Evolutionary conservation across 2,113 vertebrate species (phyloP).

Genomic region (crab-eating macaque (Macaca fascicularis)): T2T-MFA8v1.1 NC_088395.1:24320501-24321000

Average conservation of each 20-base stretch:
- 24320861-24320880: neutral
- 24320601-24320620: neutral
- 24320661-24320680: neutral
- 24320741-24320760: slow-evolving; percentile 11
- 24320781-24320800: slow-evolving; percentile 12
- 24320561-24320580: slow-evolving; percentile 40
- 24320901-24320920: neutral
- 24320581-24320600: neutral
- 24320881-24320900: neutral
- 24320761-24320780: slow-evolving; percentile 29
- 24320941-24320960: neutral
- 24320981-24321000: neutral
- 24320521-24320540: slow-evolving; percentile 69
- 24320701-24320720: neutral
- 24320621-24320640: slow-evolving; percentile 11
- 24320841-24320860: neutral
- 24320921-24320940: neutral
- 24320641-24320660: slow-evolving; percentile 11
- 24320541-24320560: slow-evolving; percentile 51
- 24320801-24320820: slow-evolving; percentile 7
- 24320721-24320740: neutral
- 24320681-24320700: neutral
- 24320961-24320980: neutral
- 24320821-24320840: neutral
- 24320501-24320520: slow-evolving; percentile 82